phyloP scores from a whole-genome alignment of 2,888 invertebrate species.

The Epinotia ramella region DNA sequence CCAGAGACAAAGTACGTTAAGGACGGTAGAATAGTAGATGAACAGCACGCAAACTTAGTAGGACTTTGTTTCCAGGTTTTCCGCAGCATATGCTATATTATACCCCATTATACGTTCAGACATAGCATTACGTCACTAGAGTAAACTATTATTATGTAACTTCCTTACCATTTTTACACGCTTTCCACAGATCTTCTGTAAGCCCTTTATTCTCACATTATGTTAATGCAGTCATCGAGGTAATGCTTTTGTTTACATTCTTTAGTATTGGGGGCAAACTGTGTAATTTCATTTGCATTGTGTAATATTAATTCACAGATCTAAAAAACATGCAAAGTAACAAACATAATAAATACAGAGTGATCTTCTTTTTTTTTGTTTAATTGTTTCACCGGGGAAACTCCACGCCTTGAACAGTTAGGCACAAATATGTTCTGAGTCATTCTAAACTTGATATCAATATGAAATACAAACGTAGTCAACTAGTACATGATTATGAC shows the following conservation, averaged over 20 bases:
- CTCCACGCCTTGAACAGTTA: background rate
- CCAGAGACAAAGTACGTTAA: background rate
- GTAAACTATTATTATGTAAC: conserved; percentile 23
- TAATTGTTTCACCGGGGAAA: background rate
- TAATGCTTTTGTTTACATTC: conserved; percentile 29
- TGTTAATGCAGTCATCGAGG: conserved; percentile 21
- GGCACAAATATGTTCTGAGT: background rate
- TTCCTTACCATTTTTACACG: conserved; percentile 38
- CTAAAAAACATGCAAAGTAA: background rate
- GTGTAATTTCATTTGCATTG: conserved; percentile 20
- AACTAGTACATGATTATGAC: background rate
- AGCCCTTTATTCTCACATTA: conserved; percentile 36
- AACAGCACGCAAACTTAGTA: conserved; percentile 7
- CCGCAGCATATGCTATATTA: conserved; percentile 7
- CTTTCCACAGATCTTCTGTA: conserved; percentile 30
- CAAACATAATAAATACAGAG: background rate
- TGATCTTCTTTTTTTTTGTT: background rate
- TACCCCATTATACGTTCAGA: conserved; percentile 11
- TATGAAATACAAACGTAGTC: background rate
- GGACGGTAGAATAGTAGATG: background rate
- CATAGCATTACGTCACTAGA: conserved; percentile 19
- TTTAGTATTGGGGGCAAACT: conserved; percentile 4
- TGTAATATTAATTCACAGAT: conserved; percentile 1
- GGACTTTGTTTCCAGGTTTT: conserved; percentile 4
- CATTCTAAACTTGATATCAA: background rate